Evolutionary conservation across 1,140 invertebrate genomes (phyloP).

Genomic region (Hylyphantes graminicola): DNA sequence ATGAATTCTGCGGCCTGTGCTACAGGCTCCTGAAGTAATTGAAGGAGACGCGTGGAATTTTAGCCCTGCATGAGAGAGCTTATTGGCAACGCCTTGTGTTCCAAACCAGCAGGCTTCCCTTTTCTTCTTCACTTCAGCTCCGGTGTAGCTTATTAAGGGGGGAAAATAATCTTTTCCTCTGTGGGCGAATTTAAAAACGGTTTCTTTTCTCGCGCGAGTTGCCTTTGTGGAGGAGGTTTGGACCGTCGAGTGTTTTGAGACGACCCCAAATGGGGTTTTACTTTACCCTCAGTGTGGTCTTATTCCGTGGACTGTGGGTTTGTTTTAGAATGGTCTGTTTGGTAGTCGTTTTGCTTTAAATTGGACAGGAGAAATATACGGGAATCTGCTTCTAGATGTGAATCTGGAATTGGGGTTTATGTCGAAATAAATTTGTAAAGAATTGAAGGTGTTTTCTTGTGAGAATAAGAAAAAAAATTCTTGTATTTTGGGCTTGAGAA

Average conservation of each 20-base stretch:
- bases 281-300: constrained; percentile 12
- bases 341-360: no score
- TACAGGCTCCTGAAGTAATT: constrained; percentile 44
- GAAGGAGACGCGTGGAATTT: constrained; percentile 57
- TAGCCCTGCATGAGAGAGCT: constrained; percentile 53
- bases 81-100: constrained; percentile 55
- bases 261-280: constrained; percentile 44
- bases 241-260: background rate
- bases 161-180: constrained; percentile 56
- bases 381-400: no score
- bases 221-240: background rate
- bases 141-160: constrained; percentile 56
- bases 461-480: no score
- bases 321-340: no score
- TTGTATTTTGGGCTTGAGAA: no score
- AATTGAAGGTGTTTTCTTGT: no score
- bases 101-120: background rate
- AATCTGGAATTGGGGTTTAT: no score
- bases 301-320: no score
- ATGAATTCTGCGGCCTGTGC: constrained; percentile 46
- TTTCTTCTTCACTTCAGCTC: background rate
- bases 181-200: constrained; percentile 49
- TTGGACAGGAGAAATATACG: no score
- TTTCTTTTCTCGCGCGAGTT: constrained; percentile 5
- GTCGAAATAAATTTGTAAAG: no score